Evolutionary conservation across 2,113 vertebrate genomes (phyloP), one percentile per base, ranked within the genome.

Genomic region (Hippolais icterina): DNA sequence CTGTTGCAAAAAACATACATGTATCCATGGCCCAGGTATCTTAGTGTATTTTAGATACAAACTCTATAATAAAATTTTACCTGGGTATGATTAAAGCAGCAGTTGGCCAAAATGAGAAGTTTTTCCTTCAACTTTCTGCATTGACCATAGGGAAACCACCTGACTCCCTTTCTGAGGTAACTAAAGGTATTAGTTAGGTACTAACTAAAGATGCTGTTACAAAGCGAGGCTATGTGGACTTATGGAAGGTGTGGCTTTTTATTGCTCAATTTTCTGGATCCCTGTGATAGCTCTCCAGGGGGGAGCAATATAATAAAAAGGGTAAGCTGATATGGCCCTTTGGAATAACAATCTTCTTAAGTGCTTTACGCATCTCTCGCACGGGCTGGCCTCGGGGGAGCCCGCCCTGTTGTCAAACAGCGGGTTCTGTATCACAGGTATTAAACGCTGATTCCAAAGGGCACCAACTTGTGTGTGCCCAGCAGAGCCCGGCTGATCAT

Each of bases 321-420:
- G 29, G 90, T 95, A 88, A 97, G 27, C 46, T 90, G 83, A 89
- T 89, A 70, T 0, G 0, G 72, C 74, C 68, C 80, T 90, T 92
- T 57, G 82, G 71, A 92, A 81, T 74, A 94, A 95, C 82, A 93
- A 50, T 63, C 70, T 57, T 85, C 63, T 66, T 80, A 83, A 93
- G 88, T 92, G 89, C 83, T 90, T 86, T 90, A 56, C 0, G 1
- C 56, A 35, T 66, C 80, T 69, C 52, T 63, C 44, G 41, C 41
- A 6, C 2, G 22, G 72, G 16, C 86, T 92, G 0, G 5, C 81
- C 86, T 77, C 68, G 5, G 68, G 75, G 64, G 76, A 94, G 89
- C 86, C 92, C 93, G 18, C 96, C 96, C 91, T 37, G 22, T 96
- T 92, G 93, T 85, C 94, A 95, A 97, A 96, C 95, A 97, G 76